Evolutionary conservation across 2,888 invertebrate species (phyloP).

Genomic region (Nycteola revayana): DNA sequence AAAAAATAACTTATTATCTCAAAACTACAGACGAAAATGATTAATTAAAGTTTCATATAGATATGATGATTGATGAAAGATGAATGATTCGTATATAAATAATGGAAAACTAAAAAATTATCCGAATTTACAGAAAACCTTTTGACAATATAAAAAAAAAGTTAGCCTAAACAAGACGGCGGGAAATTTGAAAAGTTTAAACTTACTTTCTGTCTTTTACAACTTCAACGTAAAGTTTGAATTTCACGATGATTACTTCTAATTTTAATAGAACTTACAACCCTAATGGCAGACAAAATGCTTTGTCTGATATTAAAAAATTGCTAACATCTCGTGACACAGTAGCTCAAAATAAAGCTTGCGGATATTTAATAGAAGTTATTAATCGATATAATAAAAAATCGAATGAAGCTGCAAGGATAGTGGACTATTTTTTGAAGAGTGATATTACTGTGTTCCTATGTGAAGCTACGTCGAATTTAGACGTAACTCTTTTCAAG

Average conservation of each 20-base stretch:
- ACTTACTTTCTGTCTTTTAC: no score
- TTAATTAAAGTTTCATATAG: no score
- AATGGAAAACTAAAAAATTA: no score
- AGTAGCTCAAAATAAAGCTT: slow-evolving; percentile 64
- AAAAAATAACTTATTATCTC: no score
- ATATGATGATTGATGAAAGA: no score
- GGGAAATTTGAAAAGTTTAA: no score
- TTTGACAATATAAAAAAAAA: no score
- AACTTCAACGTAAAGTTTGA: no score
- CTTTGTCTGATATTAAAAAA: slow-evolving; percentile 66
- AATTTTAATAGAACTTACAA: slow-evolving; percentile 68
- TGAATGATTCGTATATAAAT: no score
- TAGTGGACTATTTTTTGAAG: slow-evolving; percentile 63
- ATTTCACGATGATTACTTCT: slow-evolving; percentile 50
- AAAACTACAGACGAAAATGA: no score
- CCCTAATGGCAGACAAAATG: slow-evolving; percentile 63
- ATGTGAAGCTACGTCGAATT: slow-evolving; percentile 70
- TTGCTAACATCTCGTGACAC: slow-evolving; percentile 66
- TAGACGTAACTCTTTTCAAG: slow-evolving; percentile 67
- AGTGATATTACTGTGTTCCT: slow-evolving; percentile 71
- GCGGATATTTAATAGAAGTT: slow-evolving; percentile 64
- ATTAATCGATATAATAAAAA: slow-evolving; percentile 53
- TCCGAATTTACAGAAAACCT: no score
- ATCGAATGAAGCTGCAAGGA: slow-evolving; percentile 50
- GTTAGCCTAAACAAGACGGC: no score